phyloP scores from a whole-genome alignment of 2,113 vertebrate species.

The Syngnathus floridae region DNA sequence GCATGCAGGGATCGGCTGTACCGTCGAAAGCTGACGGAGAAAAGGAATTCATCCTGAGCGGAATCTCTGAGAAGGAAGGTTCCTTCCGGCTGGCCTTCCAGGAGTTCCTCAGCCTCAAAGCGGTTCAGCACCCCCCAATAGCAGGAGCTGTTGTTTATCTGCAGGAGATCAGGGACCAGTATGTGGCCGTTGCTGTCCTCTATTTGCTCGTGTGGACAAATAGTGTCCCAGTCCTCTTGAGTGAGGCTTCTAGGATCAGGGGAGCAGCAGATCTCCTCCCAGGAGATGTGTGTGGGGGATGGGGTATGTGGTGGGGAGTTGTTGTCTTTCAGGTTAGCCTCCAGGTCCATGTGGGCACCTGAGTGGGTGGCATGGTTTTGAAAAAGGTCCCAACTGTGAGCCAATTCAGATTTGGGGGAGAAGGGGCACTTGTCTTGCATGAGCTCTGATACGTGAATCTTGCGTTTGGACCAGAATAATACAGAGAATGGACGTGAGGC shows the following conservation, averaged over 20 bases:
- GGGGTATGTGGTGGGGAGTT: slow-evolving; percentile 61
- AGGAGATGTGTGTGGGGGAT: slow-evolving; percentile 40
- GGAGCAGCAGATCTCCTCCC: slow-evolving; percentile 67
- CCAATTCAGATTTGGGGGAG: slow-evolving; percentile 85
- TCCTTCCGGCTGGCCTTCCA: slow-evolving; percentile 93
- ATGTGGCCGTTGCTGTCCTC: slow-evolving; percentile 71
- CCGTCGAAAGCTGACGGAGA: slow-evolving; percentile 94
- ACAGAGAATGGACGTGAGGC: slow-evolving; percentile 63
- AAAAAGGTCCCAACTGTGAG: slow-evolving; percentile 91
- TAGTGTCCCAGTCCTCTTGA: slow-evolving; percentile 83
- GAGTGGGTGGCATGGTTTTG: slow-evolving; percentile 77
- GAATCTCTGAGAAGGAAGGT: slow-evolving; percentile 92
- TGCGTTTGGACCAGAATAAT: slow-evolving; percentile 84
- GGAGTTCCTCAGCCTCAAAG: slow-evolving; percentile 87
- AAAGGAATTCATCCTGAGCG: slow-evolving; percentile 93
- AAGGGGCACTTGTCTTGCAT: slow-evolving; percentile 95
- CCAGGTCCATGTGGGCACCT: slow-evolving; percentile 65
- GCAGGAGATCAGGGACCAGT: slow-evolving; percentile 92
- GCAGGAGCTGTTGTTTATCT: slow-evolving; percentile 92
- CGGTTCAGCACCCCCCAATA: slow-evolving; percentile 98
- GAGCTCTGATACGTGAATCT: slow-evolving; percentile 92
- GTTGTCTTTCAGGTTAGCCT: slow-evolving; percentile 58
- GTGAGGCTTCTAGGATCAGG: slow-evolving; percentile 44
- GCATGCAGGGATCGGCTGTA: slow-evolving; percentile 95
- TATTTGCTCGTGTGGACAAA: slow-evolving; percentile 69